Percentiles rank a stretch among this genome's conserved stretches.
These are phyloP conservation scores for Platichthys stellatus DNA, from an alignment of 2,113 vertebrate species.

Conservation along the genomic window DNA sequence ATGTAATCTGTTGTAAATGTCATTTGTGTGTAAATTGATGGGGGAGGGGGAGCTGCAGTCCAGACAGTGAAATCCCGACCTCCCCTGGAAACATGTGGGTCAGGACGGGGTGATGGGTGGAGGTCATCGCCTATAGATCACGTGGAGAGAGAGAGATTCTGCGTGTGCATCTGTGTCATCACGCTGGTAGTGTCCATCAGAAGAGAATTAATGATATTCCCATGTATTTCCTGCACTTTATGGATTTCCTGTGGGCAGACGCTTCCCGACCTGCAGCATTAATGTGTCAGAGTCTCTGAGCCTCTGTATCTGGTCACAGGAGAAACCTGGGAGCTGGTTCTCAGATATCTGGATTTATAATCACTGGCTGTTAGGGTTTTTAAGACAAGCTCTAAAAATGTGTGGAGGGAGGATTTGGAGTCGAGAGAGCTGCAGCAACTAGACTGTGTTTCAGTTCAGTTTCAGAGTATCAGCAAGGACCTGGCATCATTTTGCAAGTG, in stretches of 20 bases:
- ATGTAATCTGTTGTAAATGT: too few relatives aligned
- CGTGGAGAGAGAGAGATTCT: neutral
- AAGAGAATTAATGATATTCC: neutral
- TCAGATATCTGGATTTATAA: neutral
- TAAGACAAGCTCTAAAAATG: neutral
- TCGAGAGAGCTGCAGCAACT: neutral
- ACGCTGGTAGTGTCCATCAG: neutral
- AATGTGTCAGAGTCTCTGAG: conserved; percentile 4
- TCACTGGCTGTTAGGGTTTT: neutral
- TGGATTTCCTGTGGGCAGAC: neutral
- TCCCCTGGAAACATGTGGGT: conserved; percentile 50
- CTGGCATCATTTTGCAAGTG: neutral
- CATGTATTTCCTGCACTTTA: neutral
- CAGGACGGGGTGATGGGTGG: conserved; percentile 21
- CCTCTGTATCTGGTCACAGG: conserved; percentile 3
- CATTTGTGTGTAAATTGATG: neutral
- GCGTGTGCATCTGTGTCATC: neutral
- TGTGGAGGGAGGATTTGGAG: too few relatives aligned
- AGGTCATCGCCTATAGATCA: neutral
- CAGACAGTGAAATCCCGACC: conserved; percentile 16
- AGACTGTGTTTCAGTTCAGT: neutral
- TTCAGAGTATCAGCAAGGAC: too few relatives aligned
- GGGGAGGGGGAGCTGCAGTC: conserved; percentile 14
- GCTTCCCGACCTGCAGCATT: neutral
- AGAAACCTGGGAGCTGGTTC: neutral